phyloP scores from a whole-genome alignment of 2,113 vertebrate species.

The Hypocryptadius cinnamomeus region DNA sequence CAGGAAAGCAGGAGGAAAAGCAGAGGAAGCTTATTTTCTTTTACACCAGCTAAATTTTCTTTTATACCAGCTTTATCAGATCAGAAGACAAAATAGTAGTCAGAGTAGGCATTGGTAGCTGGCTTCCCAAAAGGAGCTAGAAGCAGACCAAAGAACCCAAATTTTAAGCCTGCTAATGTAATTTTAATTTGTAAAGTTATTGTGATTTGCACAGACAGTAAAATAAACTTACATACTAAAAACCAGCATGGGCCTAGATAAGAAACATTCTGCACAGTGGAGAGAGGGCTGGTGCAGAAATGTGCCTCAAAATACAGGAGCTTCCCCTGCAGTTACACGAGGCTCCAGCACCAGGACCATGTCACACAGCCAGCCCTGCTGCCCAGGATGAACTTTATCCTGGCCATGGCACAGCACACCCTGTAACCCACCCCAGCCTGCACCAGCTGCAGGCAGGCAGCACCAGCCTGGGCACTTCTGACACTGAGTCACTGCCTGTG shows the following conservation, averaged over 20 bases:
- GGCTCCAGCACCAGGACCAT: neutral
- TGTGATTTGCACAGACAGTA: neutral
- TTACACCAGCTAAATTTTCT: neutral
- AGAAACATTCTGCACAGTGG: neutral
- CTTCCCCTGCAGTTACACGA: neutral
- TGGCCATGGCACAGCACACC: accelerated
- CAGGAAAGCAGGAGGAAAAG: neutral
- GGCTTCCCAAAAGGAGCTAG: neutral
- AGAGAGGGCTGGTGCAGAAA: neutral
- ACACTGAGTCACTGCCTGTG: neutral
- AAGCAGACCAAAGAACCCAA: neutral
- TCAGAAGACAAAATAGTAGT: neutral
- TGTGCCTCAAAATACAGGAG: neutral
- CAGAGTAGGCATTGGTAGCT: neutral
- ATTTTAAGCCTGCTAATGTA: neutral
- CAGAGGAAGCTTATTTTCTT: neutral
- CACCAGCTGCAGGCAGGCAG: neutral
- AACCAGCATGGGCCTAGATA: accelerated
- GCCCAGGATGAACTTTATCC: neutral
- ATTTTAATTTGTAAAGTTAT: neutral
- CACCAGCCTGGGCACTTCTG: neutral
- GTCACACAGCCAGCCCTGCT: accelerated
- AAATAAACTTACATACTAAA: neutral
- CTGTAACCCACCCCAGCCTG: neutral
- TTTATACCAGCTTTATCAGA: neutral